These are phyloP conservation scores for Synanthedon myopaeformis DNA, from an alignment of 2,888 invertebrate species.

Conservation along the genomic window DNA sequence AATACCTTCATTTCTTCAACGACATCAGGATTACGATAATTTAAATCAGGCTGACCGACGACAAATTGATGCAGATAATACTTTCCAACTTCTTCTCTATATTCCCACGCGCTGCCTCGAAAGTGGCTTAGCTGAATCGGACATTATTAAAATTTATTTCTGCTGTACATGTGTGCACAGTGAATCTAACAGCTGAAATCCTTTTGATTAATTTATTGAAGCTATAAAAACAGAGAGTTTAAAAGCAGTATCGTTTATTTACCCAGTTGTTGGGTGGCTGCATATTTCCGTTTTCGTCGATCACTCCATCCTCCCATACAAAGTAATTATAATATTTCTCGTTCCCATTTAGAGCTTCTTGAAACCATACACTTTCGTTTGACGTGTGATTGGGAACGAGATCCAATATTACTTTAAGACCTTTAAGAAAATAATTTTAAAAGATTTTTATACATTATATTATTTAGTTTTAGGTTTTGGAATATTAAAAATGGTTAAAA, in stretches of 20 bases:
- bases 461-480: too few relatives aligned
- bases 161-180: too few relatives aligned
- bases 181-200: not conserved
- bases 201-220: too few relatives aligned
- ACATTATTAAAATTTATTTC: too few relatives aligned
- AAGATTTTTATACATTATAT: not conserved
- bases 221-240: not conserved
- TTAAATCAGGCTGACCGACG: slow-evolving; percentile 78
- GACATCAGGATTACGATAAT: slow-evolving; percentile 76
- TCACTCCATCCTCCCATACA: slow-evolving; percentile 75
- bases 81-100: slow-evolving; percentile 71
- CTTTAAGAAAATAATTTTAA: slow-evolving; percentile 17
- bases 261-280: slow-evolving; percentile 82
- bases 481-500: too few relatives aligned
- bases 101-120: slow-evolving; percentile 80
- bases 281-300: slow-evolving; percentile 47
- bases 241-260: slow-evolving; percentile 11
- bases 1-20: slow-evolving; percentile 69
- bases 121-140: slow-evolving; percentile 61
- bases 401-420: slow-evolving; percentile 72
- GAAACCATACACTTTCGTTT: slow-evolving; percentile 87
- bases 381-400: slow-evolving; percentile 83
- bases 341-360: slow-evolving; percentile 72
- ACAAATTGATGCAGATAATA: slow-evolving; percentile 82
- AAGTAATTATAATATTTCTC: slow-evolving; percentile 79